phyloP scores from a whole-genome alignment of 2,888 invertebrate genomes.

The Drosophila neonasuta region DNA sequence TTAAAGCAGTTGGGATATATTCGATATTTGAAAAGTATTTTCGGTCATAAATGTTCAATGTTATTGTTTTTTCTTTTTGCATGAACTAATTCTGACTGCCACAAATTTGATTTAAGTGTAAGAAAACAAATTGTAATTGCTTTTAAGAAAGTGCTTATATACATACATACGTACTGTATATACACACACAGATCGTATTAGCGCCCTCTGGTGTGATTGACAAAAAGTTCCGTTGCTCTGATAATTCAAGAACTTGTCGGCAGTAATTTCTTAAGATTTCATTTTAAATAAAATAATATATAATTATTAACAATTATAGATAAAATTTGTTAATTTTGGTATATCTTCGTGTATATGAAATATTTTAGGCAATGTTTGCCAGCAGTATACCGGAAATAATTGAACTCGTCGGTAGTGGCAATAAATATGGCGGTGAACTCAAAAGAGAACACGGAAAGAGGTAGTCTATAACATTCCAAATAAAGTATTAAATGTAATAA shows the following conservation, averaged over 20 bases:
- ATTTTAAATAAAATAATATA: slow-evolving; percentile 35
- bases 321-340: slow-evolving; percentile 46
- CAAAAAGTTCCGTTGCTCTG: slow-evolving; percentile 41
- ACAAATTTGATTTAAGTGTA: slow-evolving; percentile 69
- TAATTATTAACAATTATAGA: slow-evolving; percentile 36
- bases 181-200: slow-evolving; percentile 10
- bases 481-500: slow-evolving; percentile 45
- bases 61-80: slow-evolving; percentile 54
- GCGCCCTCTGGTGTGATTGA: slow-evolving; percentile 58
- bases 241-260: slow-evolving; percentile 2
- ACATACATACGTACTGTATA: too few relatives aligned
- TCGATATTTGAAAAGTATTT: slow-evolving; percentile 10
- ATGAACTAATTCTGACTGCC: slow-evolving; percentile 81
- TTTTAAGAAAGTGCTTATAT: slow-evolving; percentile 46
- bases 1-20: slow-evolving; percentile 21
- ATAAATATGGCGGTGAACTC: slow-evolving; percentile 99
- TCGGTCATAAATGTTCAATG: slow-evolving; percentile 10
- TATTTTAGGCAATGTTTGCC: slow-evolving; percentile 99
- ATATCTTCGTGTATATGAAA: slow-evolving; percentile 62
- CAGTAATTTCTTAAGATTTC: slow-evolving; percentile 38
- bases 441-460: slow-evolving; percentile 99
- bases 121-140: slow-evolving; percentile 34
- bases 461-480: slow-evolving; percentile 85
- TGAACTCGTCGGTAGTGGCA: slow-evolving; percentile 99
- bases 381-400: slow-evolving; percentile 99